Percentiles rank a stretch among this genome's conserved stretches.
Evolutionary conservation across 2,113 vertebrate species (phyloP).

Genomic region (Pomatostomus ruficeps): DNA sequence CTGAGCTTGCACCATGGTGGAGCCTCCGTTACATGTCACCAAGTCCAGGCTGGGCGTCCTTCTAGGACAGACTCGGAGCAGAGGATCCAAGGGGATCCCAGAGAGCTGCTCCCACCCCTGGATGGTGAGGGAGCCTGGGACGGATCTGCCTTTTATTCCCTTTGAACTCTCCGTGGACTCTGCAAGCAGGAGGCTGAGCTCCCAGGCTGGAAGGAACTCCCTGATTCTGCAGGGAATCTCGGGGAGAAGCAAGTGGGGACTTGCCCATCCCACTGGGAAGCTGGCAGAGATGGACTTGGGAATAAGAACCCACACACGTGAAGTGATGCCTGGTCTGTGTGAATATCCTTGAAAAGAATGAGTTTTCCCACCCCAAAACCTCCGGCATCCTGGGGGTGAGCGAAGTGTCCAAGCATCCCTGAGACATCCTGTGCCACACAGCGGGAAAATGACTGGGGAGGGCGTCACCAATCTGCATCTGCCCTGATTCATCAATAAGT

Average conservation of each 20-base stretch:
- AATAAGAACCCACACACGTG: neutral
- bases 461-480: neutral
- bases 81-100: neutral
- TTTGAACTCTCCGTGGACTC: rapidly evolving
- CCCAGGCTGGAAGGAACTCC: neutral
- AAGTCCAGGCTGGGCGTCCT: neutral
- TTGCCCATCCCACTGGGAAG: neutral
- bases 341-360: neutral
- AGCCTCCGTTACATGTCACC: neutral
- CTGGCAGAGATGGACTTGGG: neutral
- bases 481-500: slow-evolving; percentile 38
- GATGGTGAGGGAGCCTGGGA: neutral
- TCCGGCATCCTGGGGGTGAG: neutral
- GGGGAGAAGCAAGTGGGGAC: neutral
- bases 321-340: neutral
- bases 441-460: neutral
- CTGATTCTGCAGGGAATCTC: neutral
- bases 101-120: neutral
- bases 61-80: neutral
- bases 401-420: neutral
- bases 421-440: neutral
- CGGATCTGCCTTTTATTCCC: neutral
- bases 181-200: neutral
- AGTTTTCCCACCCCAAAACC: neutral
- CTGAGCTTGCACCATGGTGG: neutral